Evolutionary conservation across 2,113 vertebrate genomes (phyloP).

Genomic region (Gymnorhina tibicen): DNA sequence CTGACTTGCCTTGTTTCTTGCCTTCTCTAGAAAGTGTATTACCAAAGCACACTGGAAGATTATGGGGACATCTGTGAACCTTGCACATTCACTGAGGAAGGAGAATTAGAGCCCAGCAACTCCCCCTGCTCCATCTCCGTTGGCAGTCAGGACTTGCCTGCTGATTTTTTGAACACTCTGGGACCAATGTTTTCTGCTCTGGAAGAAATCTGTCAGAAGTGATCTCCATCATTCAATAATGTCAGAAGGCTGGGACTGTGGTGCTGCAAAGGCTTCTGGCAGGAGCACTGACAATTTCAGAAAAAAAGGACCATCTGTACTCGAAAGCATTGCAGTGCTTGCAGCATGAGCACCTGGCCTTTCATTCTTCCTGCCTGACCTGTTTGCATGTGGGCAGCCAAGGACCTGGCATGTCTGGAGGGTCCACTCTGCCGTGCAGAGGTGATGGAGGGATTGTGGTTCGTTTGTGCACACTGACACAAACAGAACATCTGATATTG

Average conservation of each 20-base stretch:
- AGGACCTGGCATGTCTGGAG: accelerated
- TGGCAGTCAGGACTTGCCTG: background rate
- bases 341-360: background rate
- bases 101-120: background rate
- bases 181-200: slow-evolving; percentile 65
- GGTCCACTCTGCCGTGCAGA: background rate
- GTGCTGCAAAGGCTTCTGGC: background rate
- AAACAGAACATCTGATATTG: background rate
- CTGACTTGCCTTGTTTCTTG: background rate
- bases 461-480: background rate
- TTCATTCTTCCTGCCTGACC: background rate
- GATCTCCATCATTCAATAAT: background rate
- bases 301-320: background rate
- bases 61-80: background rate
- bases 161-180: slow-evolving; percentile 63
- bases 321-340: background rate
- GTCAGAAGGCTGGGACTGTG: background rate
- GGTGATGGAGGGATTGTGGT: background rate
- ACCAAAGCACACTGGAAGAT: background rate
- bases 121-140: slow-evolving; percentile 54
- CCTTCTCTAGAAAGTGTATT: slow-evolving; percentile 54
- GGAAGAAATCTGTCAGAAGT: slow-evolving; percentile 34
- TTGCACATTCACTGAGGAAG: slow-evolving; percentile 68
- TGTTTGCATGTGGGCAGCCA: background rate
- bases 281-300: background rate